A percentile compares a stretch with the other conserved stretches of the same genome.
These are phyloP conservation scores for Neoascia interrupta DNA, from an alignment of 2,888 invertebrate genomes.

Conservation along the genomic window DNA sequence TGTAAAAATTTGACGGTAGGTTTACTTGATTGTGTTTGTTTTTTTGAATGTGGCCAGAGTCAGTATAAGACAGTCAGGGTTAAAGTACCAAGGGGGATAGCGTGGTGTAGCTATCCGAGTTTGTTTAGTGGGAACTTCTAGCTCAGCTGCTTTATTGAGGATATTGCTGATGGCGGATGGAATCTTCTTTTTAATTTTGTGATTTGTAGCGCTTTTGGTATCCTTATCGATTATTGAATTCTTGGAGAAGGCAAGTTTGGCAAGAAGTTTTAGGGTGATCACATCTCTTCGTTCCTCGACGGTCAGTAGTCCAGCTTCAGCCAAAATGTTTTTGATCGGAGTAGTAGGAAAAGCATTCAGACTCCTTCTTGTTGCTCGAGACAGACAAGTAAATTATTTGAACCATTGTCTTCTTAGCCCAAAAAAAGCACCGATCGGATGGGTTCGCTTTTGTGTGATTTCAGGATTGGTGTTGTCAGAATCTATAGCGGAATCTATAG, in stretches of 20 bases:
- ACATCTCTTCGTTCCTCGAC: neutral
- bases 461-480: no score
- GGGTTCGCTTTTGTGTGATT: no score
- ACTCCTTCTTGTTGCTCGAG: neutral
- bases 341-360: neutral
- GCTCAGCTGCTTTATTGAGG: neutral
- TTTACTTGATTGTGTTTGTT: constrained; percentile 1
- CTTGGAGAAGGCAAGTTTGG: constrained; percentile 3
- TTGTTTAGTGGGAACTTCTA: constrained; percentile 2
- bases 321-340: neutral
- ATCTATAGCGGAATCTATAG: no score
- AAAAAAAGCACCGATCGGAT: no score
- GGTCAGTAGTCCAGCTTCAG: constrained; percentile 2
- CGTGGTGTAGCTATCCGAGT: neutral
- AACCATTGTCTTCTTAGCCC: no score
- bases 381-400: no score
- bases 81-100: constrained; percentile 10
- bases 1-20: neutral
- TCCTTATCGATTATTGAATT: neutral
- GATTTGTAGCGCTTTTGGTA: neutral
- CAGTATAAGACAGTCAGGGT: constrained; percentile 2
- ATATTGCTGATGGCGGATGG: constrained; percentile 1
- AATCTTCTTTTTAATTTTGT: constrained; percentile 11
- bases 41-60: constrained; percentile 3
- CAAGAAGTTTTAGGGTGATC: neutral